Evolutionary conservation across 2,797 vertebrate species (phyloP), one percentile per base, ranked within the genome.

Genomic region (Acipenser transmontanus): DNA sequence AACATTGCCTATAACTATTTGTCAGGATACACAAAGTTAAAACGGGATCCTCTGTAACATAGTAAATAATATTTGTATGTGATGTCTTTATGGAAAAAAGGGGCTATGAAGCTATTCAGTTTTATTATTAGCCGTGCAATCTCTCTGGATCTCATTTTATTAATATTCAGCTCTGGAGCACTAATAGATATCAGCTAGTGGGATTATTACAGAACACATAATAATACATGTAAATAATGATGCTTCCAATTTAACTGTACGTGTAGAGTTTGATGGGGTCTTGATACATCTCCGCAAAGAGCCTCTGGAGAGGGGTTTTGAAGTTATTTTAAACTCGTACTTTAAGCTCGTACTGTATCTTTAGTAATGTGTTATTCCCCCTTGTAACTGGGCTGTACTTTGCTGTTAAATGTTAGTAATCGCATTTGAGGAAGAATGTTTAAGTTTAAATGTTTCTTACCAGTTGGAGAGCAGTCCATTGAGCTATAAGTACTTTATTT

Each of bases 21-120:
- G 68, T 66, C 17, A 66, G 14, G 50, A 62, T 14, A 4, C 3
- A 3, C 47, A 59, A 6, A 49, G 68, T 50, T 14, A 51, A 61
- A 64, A 68, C 11, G 6, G 69, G 66, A 66, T 54, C 60, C 59
- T 66, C 14, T 72, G 72, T 69, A 70, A 69, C 61, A 34, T 64
- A 74, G 74, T 76, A 69, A 71, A 56, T 74, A 64, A 76, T 71
- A 50, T 51, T 64, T 61, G 48, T 14, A 52, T 63, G 49, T 6
- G 61, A 49, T 54, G 64, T 66, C 61, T 61, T 54, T 17, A 49
- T n/a, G 14, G 6, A 8, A 20, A 50, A 47, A 63, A 57, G 47
- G 14, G 63, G 65, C 34, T 34, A 34, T 34, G 47, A 14, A 59
- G 65, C 34, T 34, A 34, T 34, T 4, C 50, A 2, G 4, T 34